A percentile compares a stretch with the other conserved stretches of the same genome.
Conservation (phyloP, 2,113 vertebrate genomes). For the Delphinus delphis region DNA sequence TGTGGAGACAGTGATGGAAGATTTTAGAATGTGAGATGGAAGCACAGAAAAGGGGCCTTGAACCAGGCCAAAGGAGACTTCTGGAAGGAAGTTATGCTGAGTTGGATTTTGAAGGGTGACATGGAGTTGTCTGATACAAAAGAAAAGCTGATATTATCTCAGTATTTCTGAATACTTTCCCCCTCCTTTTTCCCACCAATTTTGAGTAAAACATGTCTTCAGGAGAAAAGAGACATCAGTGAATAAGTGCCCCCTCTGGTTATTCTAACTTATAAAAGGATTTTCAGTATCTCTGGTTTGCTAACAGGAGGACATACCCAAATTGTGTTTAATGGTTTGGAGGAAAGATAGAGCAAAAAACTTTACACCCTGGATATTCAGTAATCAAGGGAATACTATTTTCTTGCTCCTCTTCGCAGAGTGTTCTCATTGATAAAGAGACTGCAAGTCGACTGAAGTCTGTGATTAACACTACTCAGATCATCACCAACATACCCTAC, state of each 20-base stretch:
- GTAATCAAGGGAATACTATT: not conserved
- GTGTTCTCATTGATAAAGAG: conserved; percentile 89
- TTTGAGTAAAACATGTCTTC: conserved; percentile 6
- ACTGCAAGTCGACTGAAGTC: conserved; percentile 86
- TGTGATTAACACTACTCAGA: conserved; percentile 78
- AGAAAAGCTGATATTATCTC: not conserved
- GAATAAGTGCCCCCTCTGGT: not conserved
- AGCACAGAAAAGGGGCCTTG: not conserved
- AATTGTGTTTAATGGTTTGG: not conserved
- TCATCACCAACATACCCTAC: conserved; percentile 92
- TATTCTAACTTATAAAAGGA: not conserved
- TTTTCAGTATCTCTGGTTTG: conserved; percentile 26
- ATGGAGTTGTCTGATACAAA: not conserved
- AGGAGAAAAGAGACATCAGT: not conserved
- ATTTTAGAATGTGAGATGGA: not conserved
- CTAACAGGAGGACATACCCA: not conserved
- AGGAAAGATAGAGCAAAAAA: not conserved
- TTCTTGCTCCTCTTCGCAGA: conserved; percentile 81
- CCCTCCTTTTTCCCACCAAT: not conserved
- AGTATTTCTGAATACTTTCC: not conserved
- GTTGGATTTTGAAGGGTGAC: conserved; percentile 5
- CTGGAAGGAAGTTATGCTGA: not conserved
- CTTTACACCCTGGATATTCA: not conserved
- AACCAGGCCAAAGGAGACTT: not conserved
- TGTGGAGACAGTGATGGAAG: not conserved